Conservation (phyloP, 2,888 invertebrate species). For the Rotaria sp. region DNA sequence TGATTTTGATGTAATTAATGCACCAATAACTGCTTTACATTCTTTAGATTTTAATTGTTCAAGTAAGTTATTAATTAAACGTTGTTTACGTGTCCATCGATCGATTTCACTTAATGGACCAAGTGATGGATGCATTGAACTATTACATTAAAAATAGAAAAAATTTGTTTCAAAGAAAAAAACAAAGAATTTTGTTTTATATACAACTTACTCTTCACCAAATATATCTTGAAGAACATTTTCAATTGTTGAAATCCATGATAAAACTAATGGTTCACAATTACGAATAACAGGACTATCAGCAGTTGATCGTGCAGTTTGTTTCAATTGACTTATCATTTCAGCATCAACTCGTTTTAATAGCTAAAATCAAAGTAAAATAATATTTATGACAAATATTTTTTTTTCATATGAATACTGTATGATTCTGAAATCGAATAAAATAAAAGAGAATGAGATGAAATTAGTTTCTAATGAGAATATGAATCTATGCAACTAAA, state of each 20-base stretch:
- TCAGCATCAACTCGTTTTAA: slow-evolving; percentile 37
- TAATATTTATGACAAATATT: background rate
- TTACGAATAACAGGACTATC: slow-evolving; percentile 38
- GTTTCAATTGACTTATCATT: slow-evolving; percentile 33
- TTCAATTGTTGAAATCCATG: slow-evolving; percentile 38
- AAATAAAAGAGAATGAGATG: too few relatives aligned
- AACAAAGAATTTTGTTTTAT: background rate
- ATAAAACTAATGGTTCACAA: slow-evolving; percentile 37
- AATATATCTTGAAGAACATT: slow-evolving; percentile 38
- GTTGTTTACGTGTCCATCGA: slow-evolving; percentile 52
- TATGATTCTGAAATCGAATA: too few relatives aligned
- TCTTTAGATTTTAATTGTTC: slow-evolving; percentile 55
- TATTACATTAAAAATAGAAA: background rate
- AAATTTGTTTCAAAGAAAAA: background rate
- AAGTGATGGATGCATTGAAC: slow-evolving; percentile 39
- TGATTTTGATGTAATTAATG: slow-evolving; percentile 54
- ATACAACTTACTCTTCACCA: slow-evolving; percentile 28
- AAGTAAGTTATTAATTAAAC: slow-evolving; percentile 52
- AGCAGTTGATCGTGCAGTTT: slow-evolving; percentile 29
- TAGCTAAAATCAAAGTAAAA: slow-evolving; percentile 22
- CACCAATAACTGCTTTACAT: slow-evolving; percentile 54
- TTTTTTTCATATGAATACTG: too few relatives aligned
- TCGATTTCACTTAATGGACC: slow-evolving; percentile 54
- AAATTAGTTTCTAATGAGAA: too few relatives aligned
- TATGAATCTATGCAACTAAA: too few relatives aligned